Base-by-base conservation (phyloP, 2,888 invertebrate species). In the Oxytorus armatus region DNA sequence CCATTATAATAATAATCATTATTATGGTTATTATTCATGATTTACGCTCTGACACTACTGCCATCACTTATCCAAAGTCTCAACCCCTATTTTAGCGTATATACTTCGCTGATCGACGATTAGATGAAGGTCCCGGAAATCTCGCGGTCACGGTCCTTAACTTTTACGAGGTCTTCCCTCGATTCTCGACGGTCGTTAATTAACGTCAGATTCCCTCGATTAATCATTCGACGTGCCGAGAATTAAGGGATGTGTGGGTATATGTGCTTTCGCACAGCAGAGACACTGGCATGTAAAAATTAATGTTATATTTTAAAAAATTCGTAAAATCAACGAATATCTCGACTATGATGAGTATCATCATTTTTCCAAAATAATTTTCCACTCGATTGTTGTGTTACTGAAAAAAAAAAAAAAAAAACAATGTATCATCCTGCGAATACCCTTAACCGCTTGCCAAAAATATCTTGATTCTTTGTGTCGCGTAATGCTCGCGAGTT, bases 61-160 rank as follows among this genome's bases (percentile, higher is more conserved):
- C 36, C 23, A 59, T 53, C 66, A 53, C 70, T 79, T 76, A 76
- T 72, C 53, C 25, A 53, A 57, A 57, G 55, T 69, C 47, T 61
- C 49, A n/a, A 8, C 39, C 49, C 47, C 49, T 33, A 72, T 72
- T 39, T 72, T 39, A 65, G 25, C 42, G 44, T 11, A 21, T 14
- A 36, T 49, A 65, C 29, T 44, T 81, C 75, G 72, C 78, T 80
- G 78, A 82, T 74, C 77, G 79, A 78, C 59, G 81, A 82, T 65
- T 42, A 73, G 63, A n/a, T n/a, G n/a, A n/a, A 51, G 83, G 80
- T 82, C 83, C 79, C 85, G 73, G 84, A 79, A 73, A 55, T 70
- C 42, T 39, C 16, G 42, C 83, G 85, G 87, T 87, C 86, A 87
- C 83, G 8, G 87, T 86, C 84, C 85, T 89, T 88, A 87, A 88